Conservation (phyloP, 2,888 invertebrate species). For the Plebejus anna region DNA sequence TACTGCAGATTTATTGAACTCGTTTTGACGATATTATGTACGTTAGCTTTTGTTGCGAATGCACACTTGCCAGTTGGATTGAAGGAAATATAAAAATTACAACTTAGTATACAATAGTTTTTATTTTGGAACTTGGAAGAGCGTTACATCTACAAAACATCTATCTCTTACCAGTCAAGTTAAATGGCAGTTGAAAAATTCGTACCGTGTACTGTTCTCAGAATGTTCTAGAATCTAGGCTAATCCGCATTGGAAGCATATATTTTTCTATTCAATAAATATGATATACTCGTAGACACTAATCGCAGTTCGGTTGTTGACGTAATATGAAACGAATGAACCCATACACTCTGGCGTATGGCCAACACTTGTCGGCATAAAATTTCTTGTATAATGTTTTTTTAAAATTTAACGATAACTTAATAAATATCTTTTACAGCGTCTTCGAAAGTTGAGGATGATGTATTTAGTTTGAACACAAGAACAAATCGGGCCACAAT, state of each 20-base stretch:
- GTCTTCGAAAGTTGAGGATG: background rate
- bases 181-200: background rate
- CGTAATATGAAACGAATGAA: constrained; percentile 18
- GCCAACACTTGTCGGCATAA: constrained; percentile 26
- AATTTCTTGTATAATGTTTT: constrained; percentile 21
- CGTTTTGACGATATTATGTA: background rate
- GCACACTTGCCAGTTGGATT: too few relatives aligned
- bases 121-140: too few relatives aligned
- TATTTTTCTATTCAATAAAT: background rate
- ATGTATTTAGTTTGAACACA: background rate
- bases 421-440: background rate
- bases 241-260: background rate
- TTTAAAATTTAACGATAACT: constrained; percentile 16
- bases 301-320: constrained; percentile 18
- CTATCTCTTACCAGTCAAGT: background rate
- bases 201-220: background rate
- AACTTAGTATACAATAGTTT: too few relatives aligned
- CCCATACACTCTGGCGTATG: constrained; percentile 6
- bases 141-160: background rate
- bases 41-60: background rate
- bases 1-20: background rate
- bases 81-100: too few relatives aligned
- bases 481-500: background rate
- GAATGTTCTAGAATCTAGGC: background rate
- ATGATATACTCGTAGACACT: background rate